Conservation (phyloP, 2,113 vertebrate species). For the Zosterops lateralis region DNA sequence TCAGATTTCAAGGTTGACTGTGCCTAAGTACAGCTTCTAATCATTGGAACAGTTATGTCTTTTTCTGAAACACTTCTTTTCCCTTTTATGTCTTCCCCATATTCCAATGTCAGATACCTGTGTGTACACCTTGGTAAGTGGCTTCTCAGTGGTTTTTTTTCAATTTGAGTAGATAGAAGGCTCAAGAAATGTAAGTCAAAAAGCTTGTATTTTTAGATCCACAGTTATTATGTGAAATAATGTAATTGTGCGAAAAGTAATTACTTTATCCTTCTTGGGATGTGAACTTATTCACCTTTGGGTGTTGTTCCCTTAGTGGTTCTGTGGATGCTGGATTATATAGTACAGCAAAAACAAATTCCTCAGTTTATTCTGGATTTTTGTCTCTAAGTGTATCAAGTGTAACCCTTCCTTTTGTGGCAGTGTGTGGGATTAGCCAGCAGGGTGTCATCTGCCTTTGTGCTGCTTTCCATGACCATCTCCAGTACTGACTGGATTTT, state of each 20-base stretch:
- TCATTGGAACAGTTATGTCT: accelerated
- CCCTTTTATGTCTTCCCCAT: neutral
- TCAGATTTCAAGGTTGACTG: neutral
- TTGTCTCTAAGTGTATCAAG: neutral
- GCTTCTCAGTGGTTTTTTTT: neutral
- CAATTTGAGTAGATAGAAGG: accelerated
- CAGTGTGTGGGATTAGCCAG: neutral
- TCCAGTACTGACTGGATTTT: neutral
- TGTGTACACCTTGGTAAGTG: neutral
- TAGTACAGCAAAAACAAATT: neutral
- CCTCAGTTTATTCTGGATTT: neutral
- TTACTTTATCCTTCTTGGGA: neutral
- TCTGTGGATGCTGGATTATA: neutral
- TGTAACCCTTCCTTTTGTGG: neutral
- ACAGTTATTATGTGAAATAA: neutral
- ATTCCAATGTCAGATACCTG: neutral
- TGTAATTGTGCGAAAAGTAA: no score
- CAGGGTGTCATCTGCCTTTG: neutral
- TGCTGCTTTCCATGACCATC: neutral
- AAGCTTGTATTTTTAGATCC: neutral
- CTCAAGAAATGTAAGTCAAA: neutral
- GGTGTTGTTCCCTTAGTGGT: neutral
- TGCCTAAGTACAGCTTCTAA: neutral
- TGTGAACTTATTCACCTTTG: neutral
- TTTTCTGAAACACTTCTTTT: neutral